Evolutionary conservation across 2,888 invertebrate species (phyloP).

Genomic region (Cantharis lateralis): DNA sequence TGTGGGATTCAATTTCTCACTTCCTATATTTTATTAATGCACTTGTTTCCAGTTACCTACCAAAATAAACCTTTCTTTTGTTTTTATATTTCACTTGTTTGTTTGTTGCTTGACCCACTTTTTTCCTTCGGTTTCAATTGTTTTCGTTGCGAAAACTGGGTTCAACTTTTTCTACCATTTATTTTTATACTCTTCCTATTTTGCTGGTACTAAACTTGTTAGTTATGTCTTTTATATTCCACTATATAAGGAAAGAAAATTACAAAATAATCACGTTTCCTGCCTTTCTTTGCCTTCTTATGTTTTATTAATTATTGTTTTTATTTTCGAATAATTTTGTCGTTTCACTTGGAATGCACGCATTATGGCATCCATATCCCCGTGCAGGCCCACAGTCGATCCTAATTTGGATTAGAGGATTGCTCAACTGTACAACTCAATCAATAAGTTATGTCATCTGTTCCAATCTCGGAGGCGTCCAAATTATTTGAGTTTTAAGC

Average conservation of each 20-base stretch:
- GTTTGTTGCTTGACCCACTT: background rate
- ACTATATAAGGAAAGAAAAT: background rate
- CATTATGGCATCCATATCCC: background rate
- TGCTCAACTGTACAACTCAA: background rate
- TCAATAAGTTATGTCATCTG: too few relatives aligned
- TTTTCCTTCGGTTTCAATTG: background rate
- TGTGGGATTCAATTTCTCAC: conserved; percentile 47
- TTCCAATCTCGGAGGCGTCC: too few relatives aligned
- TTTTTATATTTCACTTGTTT: conserved; percentile 4
- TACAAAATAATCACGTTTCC: background rate
- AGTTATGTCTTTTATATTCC: background rate
- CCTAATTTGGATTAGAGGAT: background rate
- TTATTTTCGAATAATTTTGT: background rate
- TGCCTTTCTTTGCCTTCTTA: background rate
- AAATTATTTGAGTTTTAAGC: too few relatives aligned
- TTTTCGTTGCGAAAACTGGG: background rate
- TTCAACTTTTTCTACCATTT: background rate
- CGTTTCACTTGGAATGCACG: background rate
- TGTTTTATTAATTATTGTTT: background rate
- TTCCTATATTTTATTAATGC: background rate
- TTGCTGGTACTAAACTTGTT: background rate
- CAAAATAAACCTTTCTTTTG: conserved; percentile 20
- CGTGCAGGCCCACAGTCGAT: background rate
- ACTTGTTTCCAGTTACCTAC: background rate
- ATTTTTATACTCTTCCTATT: too few relatives aligned